Evolutionary conservation across 2,113 vertebrate genomes (phyloP).

Genomic region (Orientallactaga bullata): DNA sequence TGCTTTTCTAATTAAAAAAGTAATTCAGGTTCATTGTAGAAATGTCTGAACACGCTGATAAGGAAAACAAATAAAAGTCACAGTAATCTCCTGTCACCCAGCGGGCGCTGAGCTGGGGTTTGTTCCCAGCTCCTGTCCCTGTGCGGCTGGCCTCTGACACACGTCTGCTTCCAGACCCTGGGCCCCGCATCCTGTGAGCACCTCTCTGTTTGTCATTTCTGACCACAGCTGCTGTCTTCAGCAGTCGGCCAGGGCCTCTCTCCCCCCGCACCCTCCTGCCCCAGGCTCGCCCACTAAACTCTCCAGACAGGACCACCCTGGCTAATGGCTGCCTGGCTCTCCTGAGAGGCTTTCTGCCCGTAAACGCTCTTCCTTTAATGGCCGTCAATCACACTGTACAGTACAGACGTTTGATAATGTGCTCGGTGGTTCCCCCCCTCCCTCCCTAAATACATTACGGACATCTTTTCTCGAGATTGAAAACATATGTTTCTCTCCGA

Average conservation of each 20-base stretch:
- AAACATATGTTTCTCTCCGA: background rate
- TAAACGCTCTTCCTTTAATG: background rate
- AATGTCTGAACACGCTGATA: constrained; percentile 68
- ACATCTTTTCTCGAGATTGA: background rate
- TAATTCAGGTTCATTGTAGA: constrained; percentile 71
- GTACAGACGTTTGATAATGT: background rate
- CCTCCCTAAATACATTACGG: background rate
- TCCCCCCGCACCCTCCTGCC: background rate
- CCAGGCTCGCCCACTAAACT: too few species aligned
- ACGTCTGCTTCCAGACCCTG: too few species aligned
- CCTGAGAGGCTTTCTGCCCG: background rate
- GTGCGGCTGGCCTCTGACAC: background rate
- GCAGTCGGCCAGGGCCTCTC: background rate
- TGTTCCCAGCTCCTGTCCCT: background rate
- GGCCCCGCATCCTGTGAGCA: accelerated
- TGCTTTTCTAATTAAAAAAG: constrained; percentile 81
- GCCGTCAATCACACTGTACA: accelerated
- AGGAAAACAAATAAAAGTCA: constrained; percentile 38
- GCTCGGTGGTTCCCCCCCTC: background rate
- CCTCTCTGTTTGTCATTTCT: accelerated
- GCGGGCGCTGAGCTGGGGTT: background rate
- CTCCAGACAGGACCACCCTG: too few species aligned
- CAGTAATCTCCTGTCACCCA: background rate
- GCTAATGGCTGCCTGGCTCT: background rate
- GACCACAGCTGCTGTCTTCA: accelerated